These are phyloP conservation scores for Myotis yumanensis DNA, from an alignment of 2,113 vertebrate genomes.

Conservation along the genomic window DNA sequence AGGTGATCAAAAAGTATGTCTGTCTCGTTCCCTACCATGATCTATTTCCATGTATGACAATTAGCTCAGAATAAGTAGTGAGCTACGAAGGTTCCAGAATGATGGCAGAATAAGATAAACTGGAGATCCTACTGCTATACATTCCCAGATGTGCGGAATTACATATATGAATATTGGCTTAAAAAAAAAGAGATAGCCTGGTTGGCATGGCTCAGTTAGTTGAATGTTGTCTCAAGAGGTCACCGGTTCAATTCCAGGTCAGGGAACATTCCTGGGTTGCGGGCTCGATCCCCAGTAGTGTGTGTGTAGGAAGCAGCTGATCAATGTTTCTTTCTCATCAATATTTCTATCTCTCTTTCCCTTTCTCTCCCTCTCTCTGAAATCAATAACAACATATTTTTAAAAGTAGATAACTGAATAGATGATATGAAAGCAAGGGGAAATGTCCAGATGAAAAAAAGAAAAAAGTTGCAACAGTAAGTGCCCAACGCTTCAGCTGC, in stretches of 20 bases:
- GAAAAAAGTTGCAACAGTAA: neutral
- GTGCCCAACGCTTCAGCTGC: neutral
- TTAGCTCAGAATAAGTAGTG: neutral
- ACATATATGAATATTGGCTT: neutral
- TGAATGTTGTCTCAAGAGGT: no score
- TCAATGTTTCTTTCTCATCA: no score
- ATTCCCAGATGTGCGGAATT: neutral
- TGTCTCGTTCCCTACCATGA: neutral
- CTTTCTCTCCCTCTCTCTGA: no score
- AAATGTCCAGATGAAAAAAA: neutral
- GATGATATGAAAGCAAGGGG: neutral
- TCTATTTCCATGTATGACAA: neutral
- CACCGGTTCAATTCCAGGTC: no score
- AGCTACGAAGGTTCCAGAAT: neutral
- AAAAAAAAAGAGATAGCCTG: neutral
- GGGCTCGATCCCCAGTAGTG: no score
- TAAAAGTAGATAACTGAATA: neutral
- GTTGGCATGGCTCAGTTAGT: no score
- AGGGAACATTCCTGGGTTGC: no score
- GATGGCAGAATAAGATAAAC: neutral
- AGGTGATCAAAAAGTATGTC: neutral
- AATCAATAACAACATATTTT: no score
- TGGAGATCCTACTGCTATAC: neutral
- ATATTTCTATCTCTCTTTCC: no score
- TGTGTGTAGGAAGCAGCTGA: no score